Evolutionary conservation across 2,113 vertebrate species (phyloP).

Genomic region (Eulemur rufifrons): DNA sequence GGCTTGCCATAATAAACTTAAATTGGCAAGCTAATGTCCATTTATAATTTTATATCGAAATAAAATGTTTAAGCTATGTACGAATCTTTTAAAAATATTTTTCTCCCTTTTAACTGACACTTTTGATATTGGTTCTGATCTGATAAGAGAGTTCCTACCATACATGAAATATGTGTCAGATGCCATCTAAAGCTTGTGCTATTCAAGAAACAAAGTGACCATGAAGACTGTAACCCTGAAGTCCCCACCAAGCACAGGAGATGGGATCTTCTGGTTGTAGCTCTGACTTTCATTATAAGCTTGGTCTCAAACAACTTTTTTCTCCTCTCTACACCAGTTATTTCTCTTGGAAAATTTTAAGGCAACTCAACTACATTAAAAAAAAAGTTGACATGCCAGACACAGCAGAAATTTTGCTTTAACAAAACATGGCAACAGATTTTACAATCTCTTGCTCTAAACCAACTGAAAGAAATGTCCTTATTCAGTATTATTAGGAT

Average conservation of each 20-base stretch:
- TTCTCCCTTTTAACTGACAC: neutral
- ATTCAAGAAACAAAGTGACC: neutral
- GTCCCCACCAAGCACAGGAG: neutral
- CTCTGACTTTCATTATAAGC: neutral
- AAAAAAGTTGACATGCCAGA: neutral
- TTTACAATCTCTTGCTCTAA: neutral
- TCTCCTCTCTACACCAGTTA: neutral
- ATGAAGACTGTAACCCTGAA: neutral
- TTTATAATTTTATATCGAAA: neutral
- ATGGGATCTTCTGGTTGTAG: neutral
- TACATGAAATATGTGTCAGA: neutral
- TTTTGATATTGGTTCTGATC: neutral
- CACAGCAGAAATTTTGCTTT: neutral
- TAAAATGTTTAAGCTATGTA: neutral
- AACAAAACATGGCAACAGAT: neutral
- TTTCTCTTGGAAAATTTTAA: constrained; percentile 38
- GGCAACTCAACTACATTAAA: neutral
- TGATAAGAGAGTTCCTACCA: neutral
- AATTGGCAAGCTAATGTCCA: constrained; percentile 2
- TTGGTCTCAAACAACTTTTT: neutral
- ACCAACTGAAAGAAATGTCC: neutral
- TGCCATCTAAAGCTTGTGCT: neutral
- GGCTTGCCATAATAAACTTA: neutral
- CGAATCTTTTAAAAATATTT: neutral
- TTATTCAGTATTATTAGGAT: neutral